Evolutionary conservation across 2,797 vertebrate genomes (phyloP).

Genomic region (Pristis pectinata): DNA sequence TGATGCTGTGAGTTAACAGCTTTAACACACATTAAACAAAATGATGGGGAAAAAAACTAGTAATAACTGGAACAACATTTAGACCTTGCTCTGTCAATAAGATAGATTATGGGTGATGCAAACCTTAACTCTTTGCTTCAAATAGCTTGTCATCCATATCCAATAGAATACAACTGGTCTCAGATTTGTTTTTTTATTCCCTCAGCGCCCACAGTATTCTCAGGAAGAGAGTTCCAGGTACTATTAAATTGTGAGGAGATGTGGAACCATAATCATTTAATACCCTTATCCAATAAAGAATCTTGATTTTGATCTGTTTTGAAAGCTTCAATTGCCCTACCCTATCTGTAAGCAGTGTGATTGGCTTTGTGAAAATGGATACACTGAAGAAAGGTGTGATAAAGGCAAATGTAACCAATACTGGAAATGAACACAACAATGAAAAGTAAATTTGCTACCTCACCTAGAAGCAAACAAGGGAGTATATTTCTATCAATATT

Average conservation of each 20-base stretch:
- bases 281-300: background rate
- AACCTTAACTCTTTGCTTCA: background rate
- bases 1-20: too few relatives aligned
- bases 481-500: background rate
- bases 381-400: background rate
- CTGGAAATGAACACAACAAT: background rate
- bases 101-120: background rate
- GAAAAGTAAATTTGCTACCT: background rate
- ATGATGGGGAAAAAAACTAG: too few relatives aligned
- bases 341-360: background rate
- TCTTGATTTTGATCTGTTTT: background rate
- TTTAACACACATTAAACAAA: too few relatives aligned
- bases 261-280: background rate
- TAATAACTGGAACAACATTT: background rate
- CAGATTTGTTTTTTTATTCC: background rate
- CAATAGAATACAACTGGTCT: background rate
- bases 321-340: background rate
- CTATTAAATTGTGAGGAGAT: background rate
- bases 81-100: background rate
- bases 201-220: background rate
- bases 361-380: background rate
- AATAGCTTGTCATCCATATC: background rate
- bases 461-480: background rate
- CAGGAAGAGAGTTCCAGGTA: background rate
- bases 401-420: background rate